Evolutionary conservation across 2,888 invertebrate genomes (phyloP).

Genomic region (Drosophila infuscata): DNA sequence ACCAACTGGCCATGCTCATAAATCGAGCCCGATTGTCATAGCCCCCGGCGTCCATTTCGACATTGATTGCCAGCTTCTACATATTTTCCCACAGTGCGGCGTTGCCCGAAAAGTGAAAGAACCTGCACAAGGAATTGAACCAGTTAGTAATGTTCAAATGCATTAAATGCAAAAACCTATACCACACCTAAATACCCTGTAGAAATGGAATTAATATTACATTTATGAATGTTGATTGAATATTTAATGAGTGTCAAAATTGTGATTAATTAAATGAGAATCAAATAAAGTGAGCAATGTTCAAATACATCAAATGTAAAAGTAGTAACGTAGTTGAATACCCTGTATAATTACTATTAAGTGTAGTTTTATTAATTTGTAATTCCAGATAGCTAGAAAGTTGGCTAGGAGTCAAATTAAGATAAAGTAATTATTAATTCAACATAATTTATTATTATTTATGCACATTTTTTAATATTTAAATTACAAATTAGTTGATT

Average conservation of each 20-base stretch:
- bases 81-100: conserved; percentile 76
- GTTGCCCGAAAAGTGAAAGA: conserved; percentile 73
- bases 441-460: not conserved
- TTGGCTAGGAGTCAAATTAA: not conserved
- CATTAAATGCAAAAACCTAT: not conserved
- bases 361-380: not conserved
- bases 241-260: not conserved
- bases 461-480: not conserved
- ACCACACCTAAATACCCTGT: conserved; percentile 28
- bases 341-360: not conserved
- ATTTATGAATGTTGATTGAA: not conserved
- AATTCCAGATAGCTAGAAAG: not conserved
- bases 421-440: not conserved
- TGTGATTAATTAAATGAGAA: not conserved
- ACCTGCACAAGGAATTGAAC: conserved; percentile 42
- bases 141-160: conserved; percentile 44
- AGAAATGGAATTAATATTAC: not conserved
- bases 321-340: not conserved
- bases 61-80: conserved; percentile 80
- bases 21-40: conserved; percentile 74
- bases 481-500: not conserved
- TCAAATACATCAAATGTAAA: not conserved
- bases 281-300: not conserved
- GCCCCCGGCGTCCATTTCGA: conserved; percentile 71
- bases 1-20: conserved; percentile 59